Base-by-base conservation (phyloP, 2,113 vertebrate species). In the Tonatia bakeri region DNA sequence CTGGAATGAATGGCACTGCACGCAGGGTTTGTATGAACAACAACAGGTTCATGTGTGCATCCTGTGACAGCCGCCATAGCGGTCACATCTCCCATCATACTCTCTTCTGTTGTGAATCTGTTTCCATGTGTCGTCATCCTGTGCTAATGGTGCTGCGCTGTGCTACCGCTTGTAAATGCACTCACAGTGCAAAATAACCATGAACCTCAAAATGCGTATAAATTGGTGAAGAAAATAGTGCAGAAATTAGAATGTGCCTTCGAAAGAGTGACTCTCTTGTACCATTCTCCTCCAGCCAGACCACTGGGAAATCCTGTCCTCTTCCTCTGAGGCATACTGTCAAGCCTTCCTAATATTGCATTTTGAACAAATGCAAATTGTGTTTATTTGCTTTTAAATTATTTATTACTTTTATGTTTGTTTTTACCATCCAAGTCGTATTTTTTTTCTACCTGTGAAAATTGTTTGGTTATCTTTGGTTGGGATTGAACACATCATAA, bases 381-480 rank as follows among this genome's bases (percentile, higher is more conserved):
- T 77, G 13, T 61, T 64, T 54, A 33, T 69, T 70, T 72, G 16
- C 72, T 45, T 80, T 47, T 47, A 14, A 50, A 38, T 69, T 50
- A 72, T 47, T 47, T 70, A 26, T 50, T 33, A 16, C 47, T 45
- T 92, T 47, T 40, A 56, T 72, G 52, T 75, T 54, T 80, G 33
- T 85, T 70, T 79, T 36, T 36, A 40, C 36, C 17, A 43, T 65
- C 64, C 61, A 73, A 1, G 14, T 88, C 54, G 65, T 45, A 47
- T 2, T 47, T 31, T 89, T n/a, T 84, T 86, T 47, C 47, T 43
- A 31, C 80, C 59, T 64, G 26, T 85, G 92, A 69, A 75, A 85
- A 43, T 38, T 28, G 31, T 65, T 76, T 77, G 20, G 31, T 70
- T 77, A 16, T 54, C 52, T 90, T n/a, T 56, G 11, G 24, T 47